phyloP scores from a whole-genome alignment of 2,888 invertebrate genomes.

The Tenthredo notha region DNA sequence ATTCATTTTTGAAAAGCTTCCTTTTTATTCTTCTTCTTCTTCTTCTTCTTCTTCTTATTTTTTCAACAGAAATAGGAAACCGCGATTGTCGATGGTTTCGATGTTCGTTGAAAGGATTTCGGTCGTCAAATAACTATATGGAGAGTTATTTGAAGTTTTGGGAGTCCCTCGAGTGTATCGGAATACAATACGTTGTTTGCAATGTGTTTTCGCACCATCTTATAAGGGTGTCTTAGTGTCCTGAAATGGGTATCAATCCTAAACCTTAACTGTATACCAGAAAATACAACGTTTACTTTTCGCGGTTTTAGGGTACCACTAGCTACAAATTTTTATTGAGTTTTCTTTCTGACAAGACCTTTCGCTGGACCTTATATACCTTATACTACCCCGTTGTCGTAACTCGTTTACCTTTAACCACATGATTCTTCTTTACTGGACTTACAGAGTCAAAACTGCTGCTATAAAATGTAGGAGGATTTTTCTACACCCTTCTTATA shows the following conservation, averaged over 20 bases:
- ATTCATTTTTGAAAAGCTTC: not conserved
- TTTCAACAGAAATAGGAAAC: not conserved
- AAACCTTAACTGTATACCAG: conserved; percentile 10
- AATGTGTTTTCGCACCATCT: conserved; percentile 4
- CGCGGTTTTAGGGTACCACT: not conserved
- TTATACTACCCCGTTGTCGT: not conserved
- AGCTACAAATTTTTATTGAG: conserved; percentile 33
- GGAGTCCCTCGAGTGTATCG: conserved; percentile 38
- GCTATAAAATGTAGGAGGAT: conserved; percentile 30
- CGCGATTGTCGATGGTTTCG: not conserved
- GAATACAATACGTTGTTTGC: conserved; percentile 30
- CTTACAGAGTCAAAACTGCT: conserved; percentile 24
- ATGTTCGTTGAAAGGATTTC: conserved; percentile 17
- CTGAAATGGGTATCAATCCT: not conserved
- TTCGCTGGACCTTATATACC: not conserved
- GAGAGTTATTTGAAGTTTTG: conserved; percentile 34
- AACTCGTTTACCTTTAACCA: conserved; percentile 28
- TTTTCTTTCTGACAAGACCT: not conserved
- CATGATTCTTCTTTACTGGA: conserved; percentile 22
- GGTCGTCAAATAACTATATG: conserved; percentile 9
- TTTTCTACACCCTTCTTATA: not conserved
- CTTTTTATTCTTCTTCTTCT: not conserved
- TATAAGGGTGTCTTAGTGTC: conserved; percentile 13
- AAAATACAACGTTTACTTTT: conserved; percentile 17
- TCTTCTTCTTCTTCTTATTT: too few relatives aligned